Base-by-base conservation (phyloP, 2,888 invertebrate genomes). In the Rhagonycha fulva region DNA sequence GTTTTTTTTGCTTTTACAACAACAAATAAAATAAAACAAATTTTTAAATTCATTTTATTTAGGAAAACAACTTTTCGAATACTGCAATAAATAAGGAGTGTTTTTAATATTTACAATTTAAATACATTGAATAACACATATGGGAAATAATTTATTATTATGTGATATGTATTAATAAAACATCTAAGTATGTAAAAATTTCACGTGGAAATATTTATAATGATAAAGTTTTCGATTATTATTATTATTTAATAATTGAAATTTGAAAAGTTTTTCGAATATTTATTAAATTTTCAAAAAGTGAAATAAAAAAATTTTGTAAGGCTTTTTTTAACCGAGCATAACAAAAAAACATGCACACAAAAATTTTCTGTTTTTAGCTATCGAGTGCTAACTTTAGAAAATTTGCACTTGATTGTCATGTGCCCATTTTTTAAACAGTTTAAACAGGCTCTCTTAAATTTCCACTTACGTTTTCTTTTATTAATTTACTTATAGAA, bases 401-500 rank as follows among this genome's bases (percentile, higher is more conserved):
- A 85, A 84, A 84, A 85, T 80, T 82, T 84, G 87, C 87, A 87
- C 86, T 85, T 87, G 87, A 87, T 87, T 87, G 87, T 87, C 87
- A 84, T 83, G 86, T 87, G 86, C 85, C 77, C 79, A 75, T 80
- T 77, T 47, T 47, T 47, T 47, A 47, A 47, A 47, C 47, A 47
- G 47, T 71, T 70, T 73, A 76, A 76, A 76, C 73, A 76, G 67
- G 76, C 70, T 70, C 72, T 61, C 30, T 32, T 71, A 76, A 68
- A 71, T 72, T 72, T 72, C 62, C 62, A 69, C 69, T 74, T 69
- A 70, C 68, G 69, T 68, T 71, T 72, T 63, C 30, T 32, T 62
- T 62, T 68, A 76, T 62, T 70, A 62, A 74, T 76, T 73, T 76
- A 74, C 76, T 76, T 73, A 81, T 76, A 78, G 72, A 78, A 76